Conservation (phyloP, 2,888 invertebrate genomes). For the Latheticus oryzae region DNA sequence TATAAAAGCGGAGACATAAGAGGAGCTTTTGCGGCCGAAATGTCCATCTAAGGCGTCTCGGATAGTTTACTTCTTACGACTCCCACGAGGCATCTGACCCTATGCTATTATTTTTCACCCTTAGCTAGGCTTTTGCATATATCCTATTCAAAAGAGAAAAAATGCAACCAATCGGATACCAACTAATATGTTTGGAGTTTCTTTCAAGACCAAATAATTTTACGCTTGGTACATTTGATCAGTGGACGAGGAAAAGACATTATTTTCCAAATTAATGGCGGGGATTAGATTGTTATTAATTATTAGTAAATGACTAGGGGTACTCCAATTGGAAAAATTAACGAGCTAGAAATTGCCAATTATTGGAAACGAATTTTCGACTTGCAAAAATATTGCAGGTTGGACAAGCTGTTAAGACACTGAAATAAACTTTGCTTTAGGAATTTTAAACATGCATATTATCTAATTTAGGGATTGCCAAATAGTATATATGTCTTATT, state of each 20-base stretch:
- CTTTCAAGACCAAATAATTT: conserved; percentile 17
- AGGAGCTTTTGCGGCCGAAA: conserved; percentile 57
- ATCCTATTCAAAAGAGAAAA: conserved; percentile 63
- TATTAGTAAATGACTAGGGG: conserved; percentile 44
- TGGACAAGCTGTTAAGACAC: no score
- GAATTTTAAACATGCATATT: no score
- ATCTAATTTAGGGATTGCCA: no score
- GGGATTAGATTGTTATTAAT: conserved; percentile 51
- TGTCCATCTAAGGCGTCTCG: conserved; percentile 58
- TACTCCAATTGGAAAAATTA: conserved; percentile 53
- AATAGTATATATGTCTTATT: no score
- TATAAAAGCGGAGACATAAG: conserved; percentile 59
- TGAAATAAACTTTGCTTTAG: no score
- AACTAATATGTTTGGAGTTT: conserved; percentile 37
- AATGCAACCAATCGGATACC: no score
- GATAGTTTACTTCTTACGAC: conserved; percentile 63
- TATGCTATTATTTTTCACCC: conserved; percentile 66
- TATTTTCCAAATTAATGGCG: conserved; percentile 48
- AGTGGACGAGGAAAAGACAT: conserved; percentile 27
- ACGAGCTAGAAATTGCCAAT: conserved; percentile 54
- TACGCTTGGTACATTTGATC: conserved; percentile 28
- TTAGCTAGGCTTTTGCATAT: conserved; percentile 65
- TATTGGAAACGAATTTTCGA: no score
- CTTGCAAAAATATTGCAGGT: no score
- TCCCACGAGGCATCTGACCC: conserved; percentile 63